Evolutionary conservation across 2,888 invertebrate species (phyloP), one percentile per base, ranked within the genome.

Genomic region (Malthinus seriepunctatus): DNA sequence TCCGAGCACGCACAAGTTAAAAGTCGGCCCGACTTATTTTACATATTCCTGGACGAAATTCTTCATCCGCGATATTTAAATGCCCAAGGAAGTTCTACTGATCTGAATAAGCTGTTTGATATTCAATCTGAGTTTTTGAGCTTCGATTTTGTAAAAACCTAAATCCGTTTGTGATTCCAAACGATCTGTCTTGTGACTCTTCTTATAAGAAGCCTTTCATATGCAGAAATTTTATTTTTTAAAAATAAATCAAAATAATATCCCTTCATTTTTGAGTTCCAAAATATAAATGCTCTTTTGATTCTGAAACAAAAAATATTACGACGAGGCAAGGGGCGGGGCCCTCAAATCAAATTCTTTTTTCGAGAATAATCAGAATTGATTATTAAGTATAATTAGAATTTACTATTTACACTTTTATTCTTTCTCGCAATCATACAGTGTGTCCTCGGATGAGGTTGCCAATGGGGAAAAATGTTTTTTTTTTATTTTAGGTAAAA

Each of bases 71-170:
- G 65, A 65, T 66, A 66, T 66, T 66, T 66, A 66, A 66, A 66
- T 66, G 64, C 63, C 58, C 51, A 57, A 56, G 63, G 62, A 63
- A 63, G 63, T 62, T 65, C 56, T 35, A 54, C 56, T 60, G 64
- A 70, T 70, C 71, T 69, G 69, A 71, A 69, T 70, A 70, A 64
- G 63, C 68, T 69, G 63, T 63, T 71, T 71, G 67, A 68, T 69
- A 71, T 71, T 71, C 71, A 68, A 68, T 69, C 69, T 64, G 63
- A 63, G 69, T 70, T 56, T 23, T 62, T 57, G 55, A 56, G 56
- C 62, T 67, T 67, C 69, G 69, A 69, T 71, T 70, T 69, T 67
- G 65, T 65, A 67, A 64, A 66, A 69, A 65, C 51, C 57, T 42
- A 60, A 60, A 56, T 60, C 60, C 55, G 55, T 42, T 53, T 49